Base-by-base conservation (phyloP, 2,888 invertebrate species). In the Troides oblongomaculatus region DNA sequence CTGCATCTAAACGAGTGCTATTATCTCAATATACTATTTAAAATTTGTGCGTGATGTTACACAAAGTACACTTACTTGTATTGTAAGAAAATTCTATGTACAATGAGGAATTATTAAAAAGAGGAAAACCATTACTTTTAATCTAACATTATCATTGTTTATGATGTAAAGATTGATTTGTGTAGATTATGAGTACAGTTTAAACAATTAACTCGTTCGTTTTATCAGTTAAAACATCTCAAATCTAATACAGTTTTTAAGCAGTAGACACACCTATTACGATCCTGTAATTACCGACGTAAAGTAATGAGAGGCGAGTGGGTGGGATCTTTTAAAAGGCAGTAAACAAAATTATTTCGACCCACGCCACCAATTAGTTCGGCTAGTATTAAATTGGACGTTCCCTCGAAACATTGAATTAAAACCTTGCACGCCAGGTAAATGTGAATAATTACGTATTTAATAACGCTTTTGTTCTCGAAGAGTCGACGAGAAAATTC, bases 401-500 rank as follows among this genome's bases (percentile, higher is more conserved):
- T 88, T 89, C 86, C 87, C 82, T 82, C 86, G 84, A 79, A 81
- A 75, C 76, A 79, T 78, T 77, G 79, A 81, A 84, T 81, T 83
- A 83, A 89, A 91, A 88, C 88, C 88, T 89, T 85, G 90, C 90
- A 90, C 90, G 90, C 88, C 88, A 90, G 81, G 90, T 87, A 90
- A 90, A 89, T 88, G 90, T 90, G 88, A 91, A 91, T 92, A 92
- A 92, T 92, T 92, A 89, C 92, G 90, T 90, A 90, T 91, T 92
- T 92, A 92, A 92, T 92, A 92, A 92, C 85, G 91, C 92, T 90
- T 92, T 92, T 92, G 92, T 92, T 92, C 92, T 89, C 89, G 81
- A 79, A 82, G 79, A 80, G 79, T 81, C 82, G 85, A 88, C 86
- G 87, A 89, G 92, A 88, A 91, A 92, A 91, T 89, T 88, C 90